Conservation (phyloP, 2,113 vertebrate species). For the western clawed frog (Xenopus tropicalis) region DNA sequence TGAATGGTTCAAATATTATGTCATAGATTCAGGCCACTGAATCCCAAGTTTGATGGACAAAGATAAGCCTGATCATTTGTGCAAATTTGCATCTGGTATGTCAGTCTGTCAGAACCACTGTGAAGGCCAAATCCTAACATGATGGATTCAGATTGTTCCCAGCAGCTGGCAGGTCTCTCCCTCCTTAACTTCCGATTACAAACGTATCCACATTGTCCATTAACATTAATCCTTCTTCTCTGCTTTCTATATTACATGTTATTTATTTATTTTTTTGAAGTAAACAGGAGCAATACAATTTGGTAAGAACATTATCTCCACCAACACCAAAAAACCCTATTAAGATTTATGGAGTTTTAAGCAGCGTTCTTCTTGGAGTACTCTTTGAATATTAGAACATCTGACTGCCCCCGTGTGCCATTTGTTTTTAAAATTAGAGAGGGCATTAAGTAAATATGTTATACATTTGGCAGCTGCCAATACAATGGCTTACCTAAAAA, state of each 20-base stretch:
- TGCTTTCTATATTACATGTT: constrained; percentile 18
- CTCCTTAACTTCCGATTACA: no score
- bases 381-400: constrained; percentile 21
- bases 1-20: no score
- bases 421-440: neutral
- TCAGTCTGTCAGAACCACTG: no score
- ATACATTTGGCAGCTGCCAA: neutral
- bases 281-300: constrained; percentile 4
- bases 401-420: neutral
- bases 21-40: no score
- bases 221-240: neutral
- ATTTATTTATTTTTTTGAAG: constrained; percentile 3
- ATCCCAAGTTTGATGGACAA: no score
- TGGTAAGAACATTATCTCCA: constrained; percentile 9
- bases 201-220: neutral
- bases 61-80: no score
- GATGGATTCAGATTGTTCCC: no score
- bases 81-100: no score
- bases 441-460: no score
- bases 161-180: neutral
- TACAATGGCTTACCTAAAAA: no score
- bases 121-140: no score
- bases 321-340: neutral
- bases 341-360: constrained; percentile 14
- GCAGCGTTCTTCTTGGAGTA: neutral